Base-by-base conservation (phyloP, 23 tunicate species). In the Corella eumyota region DNA sequence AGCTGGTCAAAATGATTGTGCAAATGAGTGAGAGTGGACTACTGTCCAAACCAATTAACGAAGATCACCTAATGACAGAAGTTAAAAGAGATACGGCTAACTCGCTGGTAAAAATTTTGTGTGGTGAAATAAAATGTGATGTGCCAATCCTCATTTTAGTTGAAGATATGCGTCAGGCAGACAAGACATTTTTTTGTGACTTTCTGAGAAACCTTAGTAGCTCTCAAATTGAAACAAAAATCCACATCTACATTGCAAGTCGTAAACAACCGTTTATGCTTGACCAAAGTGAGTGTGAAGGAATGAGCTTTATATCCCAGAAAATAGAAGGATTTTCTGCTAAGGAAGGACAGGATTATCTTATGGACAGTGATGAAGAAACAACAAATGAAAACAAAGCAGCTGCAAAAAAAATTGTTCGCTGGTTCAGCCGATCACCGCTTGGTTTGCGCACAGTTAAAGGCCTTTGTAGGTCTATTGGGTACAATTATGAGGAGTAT, bases 161-260 rank as follows among this genome's bases (percentile, higher is more conserved):
- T n/a, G 57, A 51, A 51, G 57, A 75, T 47, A 58, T 60, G 15
- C 37, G 25, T 21, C 7, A 3, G 2, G 30, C 45, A 9, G 7
- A 33, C n/a, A 1, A 38, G 4, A 36, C 25, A 17, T 35, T 62
- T 2, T 24, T 32, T 25, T 32, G 33, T 15, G 68, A 62, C 40
- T 62, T 62, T 40, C 53, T 62, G 40, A 31, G 68, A 6, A 2
- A 17, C n/a, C 7, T 62, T 32, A 40, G 44, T 38, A 25, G 25
- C 2, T 24, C 53, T 40, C 46, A 62, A 1, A 17, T 53, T 2
- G 35, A 56, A 23, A 40, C 30, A 1, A 24, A 21, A 6, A 2
- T 75, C 32, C 82, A 75, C 30, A 34, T 75, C n/a, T 75, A 75
- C 30, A 54, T 75, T 2, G 27, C 82, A 22, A 65, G 66, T 6